Percentiles rank a stretch among this genome's conserved stretches.
Evolutionary conservation across 2,113 vertebrate species (phyloP).

Genomic region (Mesoclemmys tuberculata): DNA sequence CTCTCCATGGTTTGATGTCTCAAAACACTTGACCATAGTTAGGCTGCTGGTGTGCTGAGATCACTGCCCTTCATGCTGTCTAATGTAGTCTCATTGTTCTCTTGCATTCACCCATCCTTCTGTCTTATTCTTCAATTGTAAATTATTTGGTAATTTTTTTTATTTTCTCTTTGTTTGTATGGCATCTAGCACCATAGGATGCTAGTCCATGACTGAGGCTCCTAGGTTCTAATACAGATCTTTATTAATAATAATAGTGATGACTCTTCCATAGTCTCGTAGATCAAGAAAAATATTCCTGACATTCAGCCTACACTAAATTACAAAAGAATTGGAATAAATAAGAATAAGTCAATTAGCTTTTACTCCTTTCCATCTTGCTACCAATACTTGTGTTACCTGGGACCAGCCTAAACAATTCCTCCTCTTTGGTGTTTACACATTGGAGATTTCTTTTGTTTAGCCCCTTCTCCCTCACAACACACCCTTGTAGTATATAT

Average conservation of each 20-base stretch:
- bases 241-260: too few species aligned
- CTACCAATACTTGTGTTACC: background rate
- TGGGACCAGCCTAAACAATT: background rate
- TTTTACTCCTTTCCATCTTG: background rate
- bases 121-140: too few species aligned
- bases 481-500: background rate
- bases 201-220: too few species aligned
- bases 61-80: too few species aligned
- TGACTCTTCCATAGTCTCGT: background rate
- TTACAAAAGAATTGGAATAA: constrained; percentile 7
- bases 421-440: background rate
- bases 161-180: too few species aligned
- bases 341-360: constrained; percentile 25
- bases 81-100: too few species aligned
- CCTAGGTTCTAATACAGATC: background rate
- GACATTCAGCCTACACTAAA: constrained; percentile 32
- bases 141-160: too few species aligned
- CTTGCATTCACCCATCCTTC: too few species aligned
- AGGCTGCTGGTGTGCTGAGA: too few species aligned
- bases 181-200: too few species aligned
- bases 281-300: background rate
- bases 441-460: background rate
- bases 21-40: too few species aligned
- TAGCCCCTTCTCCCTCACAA: background rate
- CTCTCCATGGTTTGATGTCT: background rate